phyloP scores from a whole-genome alignment of 2,888 invertebrate genomes.

The Pristionchus mayeri region DNA sequence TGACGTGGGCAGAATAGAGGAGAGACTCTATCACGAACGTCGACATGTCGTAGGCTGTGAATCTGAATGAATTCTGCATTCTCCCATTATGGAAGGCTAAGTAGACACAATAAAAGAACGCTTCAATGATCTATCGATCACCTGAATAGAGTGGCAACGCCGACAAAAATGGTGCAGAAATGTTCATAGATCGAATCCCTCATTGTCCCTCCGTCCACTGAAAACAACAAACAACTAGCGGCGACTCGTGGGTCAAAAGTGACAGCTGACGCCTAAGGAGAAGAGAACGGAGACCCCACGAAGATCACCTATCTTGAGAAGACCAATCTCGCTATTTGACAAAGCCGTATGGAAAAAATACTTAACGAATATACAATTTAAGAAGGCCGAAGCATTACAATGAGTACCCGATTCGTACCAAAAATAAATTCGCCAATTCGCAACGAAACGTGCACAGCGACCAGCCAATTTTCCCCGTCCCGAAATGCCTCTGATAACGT shows the following conservation, averaged over 20 bases:
- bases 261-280: not conserved
- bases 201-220: not conserved
- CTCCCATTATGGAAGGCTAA: too few species aligned
- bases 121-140: not conserved
- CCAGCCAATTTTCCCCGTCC: too few species aligned
- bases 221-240: not conserved
- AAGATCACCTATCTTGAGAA: too few species aligned
- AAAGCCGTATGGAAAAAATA: too few species aligned
- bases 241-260: not conserved
- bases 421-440: too few species aligned
- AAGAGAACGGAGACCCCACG: not conserved
- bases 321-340: too few species aligned
- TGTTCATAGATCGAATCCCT: conserved; percentile 19
- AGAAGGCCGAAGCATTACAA: too few species aligned
- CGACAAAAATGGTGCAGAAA: not conserved
- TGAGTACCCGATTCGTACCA: too few species aligned
- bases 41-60: not conserved
- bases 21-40: conserved; percentile 24
- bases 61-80: too few species aligned
- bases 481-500: not conserved
- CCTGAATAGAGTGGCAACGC: not conserved
- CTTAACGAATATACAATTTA: too few species aligned
- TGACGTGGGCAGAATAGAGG: not conserved
- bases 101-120: too few species aligned
- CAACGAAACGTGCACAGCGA: too few species aligned